phyloP scores from a whole-genome alignment of 2,113 vertebrate genomes.

The Numenius arquata region DNA sequence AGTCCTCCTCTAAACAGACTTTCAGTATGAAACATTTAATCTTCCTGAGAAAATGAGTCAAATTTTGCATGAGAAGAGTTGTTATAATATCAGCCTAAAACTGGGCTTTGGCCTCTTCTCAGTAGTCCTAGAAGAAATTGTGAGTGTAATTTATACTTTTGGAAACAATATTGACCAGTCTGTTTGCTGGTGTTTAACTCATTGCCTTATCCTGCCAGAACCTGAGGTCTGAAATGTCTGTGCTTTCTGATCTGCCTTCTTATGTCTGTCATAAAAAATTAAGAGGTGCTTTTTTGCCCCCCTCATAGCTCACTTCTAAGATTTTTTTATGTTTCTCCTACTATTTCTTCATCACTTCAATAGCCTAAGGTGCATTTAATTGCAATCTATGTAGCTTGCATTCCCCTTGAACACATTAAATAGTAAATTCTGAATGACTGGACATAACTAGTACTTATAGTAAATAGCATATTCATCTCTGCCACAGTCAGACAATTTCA shows the following conservation, averaged over 20 bases:
- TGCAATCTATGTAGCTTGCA: conserved; percentile 24
- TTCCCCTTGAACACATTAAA: not conserved
- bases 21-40: not conserved
- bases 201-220: not conserved
- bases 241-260: not conserved
- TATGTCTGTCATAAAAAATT: not conserved
- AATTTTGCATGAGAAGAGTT: not conserved
- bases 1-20: not conserved
- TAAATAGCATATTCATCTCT: conserved; percentile 42
- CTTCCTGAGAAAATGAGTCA: not conserved
- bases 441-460: conserved; percentile 46
- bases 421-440: conserved; percentile 46
- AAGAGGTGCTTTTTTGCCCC: not conserved
- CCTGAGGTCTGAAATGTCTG: not conserved
- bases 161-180: not conserved
- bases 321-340: not conserved
- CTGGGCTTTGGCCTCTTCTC: not conserved
- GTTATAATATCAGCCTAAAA: not conserved
- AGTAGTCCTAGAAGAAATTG: not conserved
- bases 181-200: not conserved
- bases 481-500: conserved; percentile 33
- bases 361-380: conserved; percentile 39
- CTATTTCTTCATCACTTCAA: conserved; percentile 9
- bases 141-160: not conserved
- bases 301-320: not conserved